phyloP scores from a whole-genome alignment of 1,140 invertebrate species.

The Theocolax elegans region DNA sequence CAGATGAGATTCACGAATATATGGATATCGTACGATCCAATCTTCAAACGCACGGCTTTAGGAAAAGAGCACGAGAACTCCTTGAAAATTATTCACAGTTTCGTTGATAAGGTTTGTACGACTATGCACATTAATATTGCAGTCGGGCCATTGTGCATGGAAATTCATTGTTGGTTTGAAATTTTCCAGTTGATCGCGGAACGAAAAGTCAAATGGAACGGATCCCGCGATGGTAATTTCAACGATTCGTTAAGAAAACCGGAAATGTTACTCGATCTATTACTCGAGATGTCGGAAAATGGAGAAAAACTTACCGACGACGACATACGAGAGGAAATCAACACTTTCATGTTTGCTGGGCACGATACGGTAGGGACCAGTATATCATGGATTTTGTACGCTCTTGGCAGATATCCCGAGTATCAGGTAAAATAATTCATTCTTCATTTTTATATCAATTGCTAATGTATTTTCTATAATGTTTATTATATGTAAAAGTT shows the following conservation, averaged over 20 bases:
- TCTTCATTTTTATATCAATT: no score
- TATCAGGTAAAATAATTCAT: conserved; percentile 67
- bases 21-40: conserved; percentile 68
- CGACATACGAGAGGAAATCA: conserved; percentile 72
- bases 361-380: conserved; percentile 71
- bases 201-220: conserved; percentile 54
- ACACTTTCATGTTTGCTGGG: conserved; percentile 78
- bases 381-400: conserved; percentile 69
- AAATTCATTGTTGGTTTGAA: background rate
- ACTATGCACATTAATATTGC: no score
- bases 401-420: conserved; percentile 66
- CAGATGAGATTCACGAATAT: conserved; percentile 70
- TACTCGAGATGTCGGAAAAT: conserved; percentile 64
- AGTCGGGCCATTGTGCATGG: background rate
- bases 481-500: no score
- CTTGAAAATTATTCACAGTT: conserved; percentile 71
- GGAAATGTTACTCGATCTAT: conserved; percentile 73
- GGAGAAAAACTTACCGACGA: conserved; percentile 59
- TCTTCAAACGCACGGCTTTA: conserved; percentile 68
- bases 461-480: no score
- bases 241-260: conserved; percentile 56
- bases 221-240: conserved; percentile 44
- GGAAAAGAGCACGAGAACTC: conserved; percentile 68
- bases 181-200: conserved; percentile 62
- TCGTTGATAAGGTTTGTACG: conserved; percentile 65